These are phyloP conservation scores for Loxodonta africana DNA, from an alignment of 2,113 vertebrate species.

Conservation along the genomic window DNA sequence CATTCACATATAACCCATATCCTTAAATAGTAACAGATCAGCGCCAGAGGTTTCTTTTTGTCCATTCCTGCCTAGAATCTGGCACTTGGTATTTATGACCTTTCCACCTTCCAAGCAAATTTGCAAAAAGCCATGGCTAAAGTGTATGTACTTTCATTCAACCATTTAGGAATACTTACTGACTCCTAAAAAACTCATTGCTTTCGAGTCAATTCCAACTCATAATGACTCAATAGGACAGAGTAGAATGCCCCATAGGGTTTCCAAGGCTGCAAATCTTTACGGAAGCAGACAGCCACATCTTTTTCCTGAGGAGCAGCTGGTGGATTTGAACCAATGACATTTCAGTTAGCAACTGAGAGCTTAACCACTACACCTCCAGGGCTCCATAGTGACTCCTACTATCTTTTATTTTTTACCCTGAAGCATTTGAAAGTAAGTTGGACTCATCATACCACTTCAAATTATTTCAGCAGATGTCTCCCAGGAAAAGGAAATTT, in stretches of 20 bases:
- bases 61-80: background rate
- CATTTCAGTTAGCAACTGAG: no score
- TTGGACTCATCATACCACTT: background rate
- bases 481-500: background rate
- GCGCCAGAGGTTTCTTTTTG: constrained; percentile 3
- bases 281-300: no score
- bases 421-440: background rate
- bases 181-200: background rate
- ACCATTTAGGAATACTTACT: constrained; percentile 27
- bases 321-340: no score
- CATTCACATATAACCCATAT: background rate
- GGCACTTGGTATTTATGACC: constrained; percentile 24
- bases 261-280: no score
- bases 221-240: background rate
- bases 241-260: no score
- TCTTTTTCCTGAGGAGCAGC: no score
- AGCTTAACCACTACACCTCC: no score
- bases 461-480: background rate
- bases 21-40: constrained; percentile 25
- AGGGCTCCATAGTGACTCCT: no score
- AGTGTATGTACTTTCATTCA: background rate
- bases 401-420: constrained; percentile 31
- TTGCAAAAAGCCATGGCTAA: constrained; percentile 7
- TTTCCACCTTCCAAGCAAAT: constrained; percentile 17
- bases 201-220: background rate